These are phyloP conservation scores for Onthophagus taurus DNA, from an alignment of 1,140 invertebrate species.

Conservation along the genomic window DNA sequence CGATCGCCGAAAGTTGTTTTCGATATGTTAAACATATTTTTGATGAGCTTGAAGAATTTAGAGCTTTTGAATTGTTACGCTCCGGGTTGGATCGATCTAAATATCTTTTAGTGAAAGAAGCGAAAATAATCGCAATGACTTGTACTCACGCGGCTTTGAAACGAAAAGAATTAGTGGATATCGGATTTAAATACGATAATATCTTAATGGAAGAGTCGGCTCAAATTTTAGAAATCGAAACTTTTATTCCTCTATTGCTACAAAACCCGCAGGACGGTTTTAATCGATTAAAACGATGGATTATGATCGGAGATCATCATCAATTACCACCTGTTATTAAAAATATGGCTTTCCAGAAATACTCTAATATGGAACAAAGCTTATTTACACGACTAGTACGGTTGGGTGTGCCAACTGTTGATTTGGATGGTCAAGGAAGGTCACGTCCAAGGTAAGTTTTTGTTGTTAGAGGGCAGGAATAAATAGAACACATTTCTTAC, in stretches of 20 bases:
- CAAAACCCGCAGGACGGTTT: constrained; percentile 96
- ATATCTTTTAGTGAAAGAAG: constrained; percentile 96
- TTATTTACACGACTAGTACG: constrained; percentile 94
- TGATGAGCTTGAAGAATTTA: constrained; percentile 93
- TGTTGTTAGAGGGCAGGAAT: constrained; percentile 1
- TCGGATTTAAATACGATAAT: constrained; percentile 96
- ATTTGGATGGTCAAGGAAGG: constrained; percentile 95
- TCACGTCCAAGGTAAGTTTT: constrained; percentile 63
- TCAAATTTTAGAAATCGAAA: constrained; percentile 99
- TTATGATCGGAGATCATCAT: constrained; percentile 99
- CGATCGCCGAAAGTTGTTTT: constrained; percentile 89
- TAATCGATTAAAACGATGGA: constrained; percentile 96
- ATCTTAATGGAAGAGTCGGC: constrained; percentile 99
- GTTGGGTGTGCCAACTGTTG: constrained; percentile 91
- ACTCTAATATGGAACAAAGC: constrained; percentile 99
- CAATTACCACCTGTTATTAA: constrained; percentile 99
- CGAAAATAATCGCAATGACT: constrained; percentile 99
- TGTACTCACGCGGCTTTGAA: constrained; percentile 99
- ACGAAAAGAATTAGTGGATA: constrained; percentile 88
- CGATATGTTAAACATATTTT: constrained; percentile 95
- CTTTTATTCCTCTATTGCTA: constrained; percentile 94
- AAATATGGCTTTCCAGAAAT: constrained; percentile 99
- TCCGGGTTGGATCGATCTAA: constrained; percentile 92
- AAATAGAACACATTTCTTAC: too few relatives aligned
- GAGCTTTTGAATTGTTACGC: constrained; percentile 92